Evolutionary conservation across 2,888 invertebrate genomes (phyloP), one percentile per base, ranked within the genome.

Genomic region (Synanthedon tipuliformis): DNA sequence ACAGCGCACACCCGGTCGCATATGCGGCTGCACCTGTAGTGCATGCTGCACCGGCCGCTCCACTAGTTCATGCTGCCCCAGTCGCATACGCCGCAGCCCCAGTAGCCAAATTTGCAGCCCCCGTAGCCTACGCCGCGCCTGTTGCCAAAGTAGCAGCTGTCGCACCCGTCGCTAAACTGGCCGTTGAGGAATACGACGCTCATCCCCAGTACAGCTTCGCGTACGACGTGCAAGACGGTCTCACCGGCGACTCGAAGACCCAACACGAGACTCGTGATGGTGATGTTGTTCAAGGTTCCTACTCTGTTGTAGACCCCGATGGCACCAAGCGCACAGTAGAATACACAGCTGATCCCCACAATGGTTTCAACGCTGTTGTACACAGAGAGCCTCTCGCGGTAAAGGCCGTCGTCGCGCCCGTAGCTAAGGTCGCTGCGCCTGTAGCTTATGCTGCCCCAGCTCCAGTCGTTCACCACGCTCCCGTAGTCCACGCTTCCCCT

Each of bases 171-270:
- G 73, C 72, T 41, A 71, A 67, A 53, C 61, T 68, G 48, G 69
- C 68, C 57, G 78, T 71, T 10, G 79, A 54, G 70, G 82, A 60
- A 66, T 79, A 71, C 70, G 81, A 73, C 56, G 66, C 49, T 61
- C 80, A 63, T 72, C 84, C 54, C 64, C 88, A 88, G 65, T 89
- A 89, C 79, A 84, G 81, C 66, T 90, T 84, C 75, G 82, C 88
- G 0, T 90, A 90, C 71, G 88, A 89, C 58, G 88, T 90, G 10
- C 88, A 89, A 62, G 89, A 90, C 60, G 75, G 81, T 56, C 68
- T 69, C 51, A 74, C 74, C 53, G 88, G 88, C 3, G 88, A 88
- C 71, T 76, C 73, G 56, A 88, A 88, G 69, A 76, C 74, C 65
- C 88, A 88, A 68, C 78, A 79, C 55, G 88, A 88, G 70, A 69